Evolutionary conservation across 1,140 invertebrate genomes (phyloP).

Genomic region (Manduca sexta): DNA sequence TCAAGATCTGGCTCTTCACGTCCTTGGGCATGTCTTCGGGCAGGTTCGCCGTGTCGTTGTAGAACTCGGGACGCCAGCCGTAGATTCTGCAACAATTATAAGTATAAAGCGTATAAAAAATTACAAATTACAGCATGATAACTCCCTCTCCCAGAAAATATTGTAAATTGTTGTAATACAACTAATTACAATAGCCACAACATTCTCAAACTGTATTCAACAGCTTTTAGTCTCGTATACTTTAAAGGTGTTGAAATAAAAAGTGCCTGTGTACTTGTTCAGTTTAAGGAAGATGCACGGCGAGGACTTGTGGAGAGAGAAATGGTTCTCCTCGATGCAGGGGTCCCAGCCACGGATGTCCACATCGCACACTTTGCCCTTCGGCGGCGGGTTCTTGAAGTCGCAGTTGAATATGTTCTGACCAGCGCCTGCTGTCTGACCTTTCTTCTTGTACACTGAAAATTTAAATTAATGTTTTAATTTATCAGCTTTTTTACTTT

Average conservation of each 20-base stretch:
- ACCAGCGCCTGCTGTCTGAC: constrained; percentile 77
- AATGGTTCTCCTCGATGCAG: constrained; percentile 81
- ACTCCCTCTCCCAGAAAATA: too few relatives aligned
- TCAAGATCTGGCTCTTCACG: constrained; percentile 76
- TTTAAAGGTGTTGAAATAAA: not conserved
- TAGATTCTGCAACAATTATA: constrained; percentile 75
- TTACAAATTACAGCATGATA: too few relatives aligned
- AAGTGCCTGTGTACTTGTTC: constrained; percentile 72
- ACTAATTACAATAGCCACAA: too few relatives aligned
- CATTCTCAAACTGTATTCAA: too few relatives aligned
- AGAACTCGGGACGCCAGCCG: constrained; percentile 83
- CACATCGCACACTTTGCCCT: constrained; percentile 82
- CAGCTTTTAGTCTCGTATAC: too few relatives aligned
- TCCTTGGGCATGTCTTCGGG: constrained; percentile 79
- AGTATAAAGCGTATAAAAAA: too few relatives aligned
- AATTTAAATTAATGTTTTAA: not conserved
- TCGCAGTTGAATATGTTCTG: constrained; percentile 80
- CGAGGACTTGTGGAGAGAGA: constrained; percentile 83
- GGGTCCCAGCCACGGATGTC: constrained; percentile 77
- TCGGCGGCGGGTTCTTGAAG: constrained; percentile 75
- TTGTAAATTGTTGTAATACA: too few relatives aligned
- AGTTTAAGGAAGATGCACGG: constrained; percentile 90
- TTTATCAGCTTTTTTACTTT: not conserved
- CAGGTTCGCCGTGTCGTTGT: constrained; percentile 75
- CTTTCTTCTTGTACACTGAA: constrained; percentile 80